Evolutionary conservation across 2,113 vertebrate genomes (phyloP), one percentile per base, ranked within the genome.

Genomic region (Pterocles burchelli): DNA sequence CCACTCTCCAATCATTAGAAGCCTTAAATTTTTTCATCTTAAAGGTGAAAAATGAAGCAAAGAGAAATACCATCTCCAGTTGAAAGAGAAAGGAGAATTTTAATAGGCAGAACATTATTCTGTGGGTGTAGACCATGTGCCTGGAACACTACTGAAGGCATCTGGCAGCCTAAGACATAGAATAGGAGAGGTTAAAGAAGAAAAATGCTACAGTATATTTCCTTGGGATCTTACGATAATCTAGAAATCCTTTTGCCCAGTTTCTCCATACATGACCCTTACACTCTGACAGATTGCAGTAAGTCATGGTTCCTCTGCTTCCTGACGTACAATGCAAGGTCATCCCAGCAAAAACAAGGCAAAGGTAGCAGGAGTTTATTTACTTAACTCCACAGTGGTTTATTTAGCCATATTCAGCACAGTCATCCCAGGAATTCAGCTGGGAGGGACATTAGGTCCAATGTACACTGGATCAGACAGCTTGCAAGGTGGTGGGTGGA

Each of bases 251-350:
- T 92, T 95, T 95, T 84, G 49, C 85, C 85, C 38, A 57, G 49
- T 96, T 96, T 95, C 95, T 63, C 88, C 78, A 90, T 8, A 28
- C 11, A 0, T n/a, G 82, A 96, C 90, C 91, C 72, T 97, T 94
- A 78, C 41, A 78, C 41, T 91, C 85, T 63, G 85, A 85, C 34
- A 80, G 55, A 63, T 8, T 88, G 82, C 85, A 88, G 33, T 15
- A 79, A 89, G 43, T 61, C 59, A 21, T 2, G 7, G 38, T 14
- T 95, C 67, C 36, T 71, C 59, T 21, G 36, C 90, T 93, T 78
- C 72, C 83, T 72, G n/a, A 13, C 1, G 13, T 11, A 38, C 63
- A 34, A 22, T 2, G 13, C 22, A n/a, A 0, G 0, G 57, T 34
- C 52, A 68, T 17, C 21, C 17, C 13, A 65, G 63, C 0, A 0